Base-by-base conservation (phyloP, 2,797 vertebrate genomes). In the Myripristis jacobus region DNA sequence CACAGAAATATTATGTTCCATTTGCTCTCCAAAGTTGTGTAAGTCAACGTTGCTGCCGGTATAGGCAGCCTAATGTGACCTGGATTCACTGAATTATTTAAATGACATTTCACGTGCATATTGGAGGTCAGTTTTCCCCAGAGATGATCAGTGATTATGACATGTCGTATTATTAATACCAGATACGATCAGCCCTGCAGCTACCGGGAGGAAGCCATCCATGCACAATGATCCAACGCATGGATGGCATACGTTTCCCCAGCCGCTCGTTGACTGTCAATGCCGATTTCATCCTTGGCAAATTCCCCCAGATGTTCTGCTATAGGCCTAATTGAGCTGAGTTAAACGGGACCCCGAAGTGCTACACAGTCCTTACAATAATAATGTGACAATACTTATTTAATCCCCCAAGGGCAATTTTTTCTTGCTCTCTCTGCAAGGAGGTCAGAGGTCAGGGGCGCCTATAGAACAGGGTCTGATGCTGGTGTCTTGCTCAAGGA, bases 371-470 rank as follows among this genome's bases (percentile, higher is more conserved):
- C 34, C 34, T 13, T 13, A 38, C 36, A 13, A 13, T 13, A 38
- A 38, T 38, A 38, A 38, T 38, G 36, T 38, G 36, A 38, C 27
- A 29, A 6, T 38, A 38, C 34, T 9, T 9, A 1, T 13, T 38
- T 38, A 38, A 38, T 0, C 36, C 36, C 36, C 36, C 12, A 1
- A 13, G 12, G 11, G 11, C 9, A 36, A 38, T 12, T 38, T 2
- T 12, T 38, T 12, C 13, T 38, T 12, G 2, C 13, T 13, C 3
- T 38, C 38, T 70, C 9, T 22, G 31, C 48, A 54, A 43, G 48
- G 27, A 72, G 75, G 72, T 80, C 79, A 84, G 58, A 87, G 72
- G 81, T 83, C 81, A 91, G 21, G 47, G 55, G 66, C 18, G 19
- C 43, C 3, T 11, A 1, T 2, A 67, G 19, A 36, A n/a, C 15